Percentiles rank a stretch among this genome's conserved stretches.
Conservation (phyloP, 2,888 invertebrate species). For the Steromphala cineraria region DNA sequence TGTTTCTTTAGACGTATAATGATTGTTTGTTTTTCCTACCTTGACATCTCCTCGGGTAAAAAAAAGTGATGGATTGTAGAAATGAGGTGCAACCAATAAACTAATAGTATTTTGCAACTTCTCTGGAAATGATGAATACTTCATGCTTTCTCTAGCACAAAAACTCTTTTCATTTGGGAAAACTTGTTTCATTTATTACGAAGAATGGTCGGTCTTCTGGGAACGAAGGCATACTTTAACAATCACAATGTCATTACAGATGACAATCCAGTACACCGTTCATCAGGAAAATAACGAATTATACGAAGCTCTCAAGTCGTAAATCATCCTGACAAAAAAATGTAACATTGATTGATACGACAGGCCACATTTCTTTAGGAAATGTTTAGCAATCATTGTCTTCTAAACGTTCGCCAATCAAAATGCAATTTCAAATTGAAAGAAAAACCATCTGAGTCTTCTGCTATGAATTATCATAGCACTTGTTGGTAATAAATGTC, state of each 20-base stretch:
- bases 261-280: background rate
- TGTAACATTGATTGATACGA: background rate
- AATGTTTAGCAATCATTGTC: background rate
- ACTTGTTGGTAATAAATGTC: background rate
- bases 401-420: background rate
- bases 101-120: too few species aligned
- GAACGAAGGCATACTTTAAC: background rate
- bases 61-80: too few species aligned
- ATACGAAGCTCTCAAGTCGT: background rate
- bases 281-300: background rate
- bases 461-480: background rate
- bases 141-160: background rate
- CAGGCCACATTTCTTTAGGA: background rate
- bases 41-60: too few species aligned
- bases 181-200: background rate
- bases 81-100: too few species aligned
- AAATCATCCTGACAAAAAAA: background rate
- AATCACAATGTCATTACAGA: background rate
- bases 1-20: too few species aligned
- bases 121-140: too few species aligned
- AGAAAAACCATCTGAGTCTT: background rate
- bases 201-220: background rate
- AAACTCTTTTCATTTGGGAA: background rate
- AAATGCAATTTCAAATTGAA: background rate
- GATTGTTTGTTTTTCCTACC: too few species aligned